Conservation (phyloP, 2,113 vertebrate genomes). For the Dromaius novaehollandiae region DNA sequence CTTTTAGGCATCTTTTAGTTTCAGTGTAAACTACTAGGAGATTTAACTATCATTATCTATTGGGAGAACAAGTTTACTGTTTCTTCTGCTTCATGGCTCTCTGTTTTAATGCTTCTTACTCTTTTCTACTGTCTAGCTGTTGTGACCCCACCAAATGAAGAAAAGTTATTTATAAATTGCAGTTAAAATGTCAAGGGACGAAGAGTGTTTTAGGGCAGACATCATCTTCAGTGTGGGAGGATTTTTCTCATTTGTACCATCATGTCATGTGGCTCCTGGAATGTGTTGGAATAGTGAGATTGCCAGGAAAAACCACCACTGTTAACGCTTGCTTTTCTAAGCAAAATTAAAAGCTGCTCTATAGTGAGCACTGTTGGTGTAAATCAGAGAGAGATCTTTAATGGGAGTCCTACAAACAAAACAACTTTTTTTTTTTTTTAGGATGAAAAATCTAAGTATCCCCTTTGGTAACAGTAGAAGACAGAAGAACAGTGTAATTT, state of each 20-base stretch:
- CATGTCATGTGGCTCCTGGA: constrained; percentile 50
- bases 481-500: neutral
- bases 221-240: neutral
- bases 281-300: neutral
- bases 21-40: neutral
- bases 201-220: neutral
- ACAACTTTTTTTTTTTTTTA: neutral
- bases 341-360: neutral
- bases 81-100: neutral
- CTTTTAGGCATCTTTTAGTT: neutral
- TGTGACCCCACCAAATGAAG: neutral
- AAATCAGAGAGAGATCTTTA: neutral
- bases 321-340: constrained; percentile 32
- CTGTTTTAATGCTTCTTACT: neutral
- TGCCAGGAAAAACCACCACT: constrained; percentile 23
- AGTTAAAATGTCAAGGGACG: constrained; percentile 40
- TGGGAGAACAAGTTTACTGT: neutral
- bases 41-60: neutral
- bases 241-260: constrained; percentile 48
- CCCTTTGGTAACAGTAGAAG: neutral
- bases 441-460: neutral
- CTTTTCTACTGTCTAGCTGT: neutral
- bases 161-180: constrained; percentile 3
- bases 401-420: neutral
- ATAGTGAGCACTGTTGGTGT: neutral